These are phyloP conservation scores for Tubiluchus corallicola DNA, from an alignment of 2,888 invertebrate genomes.

Conservation along the genomic window DNA sequence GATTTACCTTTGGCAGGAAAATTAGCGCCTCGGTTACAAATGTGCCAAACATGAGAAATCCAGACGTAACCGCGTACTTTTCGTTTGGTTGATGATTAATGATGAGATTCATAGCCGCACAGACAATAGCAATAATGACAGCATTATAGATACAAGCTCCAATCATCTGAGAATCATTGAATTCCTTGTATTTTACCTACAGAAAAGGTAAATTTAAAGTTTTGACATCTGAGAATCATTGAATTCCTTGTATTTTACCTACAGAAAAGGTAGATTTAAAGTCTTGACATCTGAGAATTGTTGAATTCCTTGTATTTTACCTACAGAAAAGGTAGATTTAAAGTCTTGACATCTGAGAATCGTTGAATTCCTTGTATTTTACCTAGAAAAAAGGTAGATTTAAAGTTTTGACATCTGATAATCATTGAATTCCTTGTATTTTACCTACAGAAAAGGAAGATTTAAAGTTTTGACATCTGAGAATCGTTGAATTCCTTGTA, in stretches of 20 bases:
- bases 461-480: too few species aligned
- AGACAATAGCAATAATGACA: conserved; percentile 9
- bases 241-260: conserved; percentile 9
- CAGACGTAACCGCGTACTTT: neutral
- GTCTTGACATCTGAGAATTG: conserved; percentile 18
- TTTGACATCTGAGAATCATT: conserved; percentile 19
- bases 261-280: conserved; percentile 20
- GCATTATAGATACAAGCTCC: conserved; percentile 20
- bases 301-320: conserved; percentile 13
- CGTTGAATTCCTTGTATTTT: conserved; percentile 15
- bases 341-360: conserved; percentile 18
- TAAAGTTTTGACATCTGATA: too few species aligned
- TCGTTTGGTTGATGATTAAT: neutral
- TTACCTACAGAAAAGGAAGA: too few species aligned
- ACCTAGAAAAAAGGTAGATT: too few species aligned
- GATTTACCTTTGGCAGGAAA: neutral
- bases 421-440: too few species aligned
- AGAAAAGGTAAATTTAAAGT: conserved; percentile 19
- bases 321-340: conserved; percentile 19
- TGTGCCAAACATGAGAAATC: conserved; percentile 1
- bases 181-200: conserved; percentile 1
- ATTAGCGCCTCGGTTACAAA: neutral
- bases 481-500: too few species aligned
- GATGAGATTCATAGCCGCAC: neutral
- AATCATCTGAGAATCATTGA: conserved; percentile 19